Conservation (phyloP, 2,888 invertebrate genomes). For the Dastarcus helophoroides region DNA sequence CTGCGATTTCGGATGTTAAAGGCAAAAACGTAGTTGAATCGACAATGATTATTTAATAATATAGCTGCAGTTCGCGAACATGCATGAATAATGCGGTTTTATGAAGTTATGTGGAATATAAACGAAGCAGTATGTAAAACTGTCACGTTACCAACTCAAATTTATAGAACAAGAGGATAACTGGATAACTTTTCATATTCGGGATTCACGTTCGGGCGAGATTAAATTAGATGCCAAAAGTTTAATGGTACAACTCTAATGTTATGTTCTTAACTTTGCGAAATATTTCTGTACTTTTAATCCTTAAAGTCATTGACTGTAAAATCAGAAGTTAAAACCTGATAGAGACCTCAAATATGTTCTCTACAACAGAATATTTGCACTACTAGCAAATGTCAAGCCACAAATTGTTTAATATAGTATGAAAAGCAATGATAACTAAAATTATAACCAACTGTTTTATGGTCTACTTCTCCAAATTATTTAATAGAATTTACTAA, state of each 20-base stretch:
- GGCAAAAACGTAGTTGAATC: constrained; percentile 8
- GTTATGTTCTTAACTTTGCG: constrained; percentile 1
- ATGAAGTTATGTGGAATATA: constrained; percentile 25
- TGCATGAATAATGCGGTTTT: constrained; percentile 18
- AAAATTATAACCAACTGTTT: too few species aligned
- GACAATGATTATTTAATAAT: constrained; percentile 16
- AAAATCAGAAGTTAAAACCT: too few species aligned
- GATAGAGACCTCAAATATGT: too few species aligned
- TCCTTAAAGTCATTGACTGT: too few species aligned
- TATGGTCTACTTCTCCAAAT: too few species aligned
- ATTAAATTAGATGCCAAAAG: constrained; percentile 33
- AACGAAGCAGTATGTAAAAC: constrained; percentile 32
- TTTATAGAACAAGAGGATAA: constrained; percentile 36
- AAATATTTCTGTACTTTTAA: neutral
- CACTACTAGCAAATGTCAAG: too few species aligned
- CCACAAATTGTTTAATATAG: too few species aligned
- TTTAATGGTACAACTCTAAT: constrained; percentile 21
- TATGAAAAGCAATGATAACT: too few species aligned
- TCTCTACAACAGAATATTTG: too few species aligned
- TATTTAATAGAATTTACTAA: too few species aligned
- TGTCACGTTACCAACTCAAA: constrained; percentile 33
- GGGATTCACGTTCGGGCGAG: constrained; percentile 25
- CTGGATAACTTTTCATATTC: constrained; percentile 31
- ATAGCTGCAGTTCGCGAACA: constrained; percentile 11
- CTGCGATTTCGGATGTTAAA: too few species aligned